Percentiles rank a stretch among this genome's conserved stretches.
Evolutionary conservation across 2,113 vertebrate genomes (phyloP).

Genomic region (Ictalurus furcatus): DNA sequence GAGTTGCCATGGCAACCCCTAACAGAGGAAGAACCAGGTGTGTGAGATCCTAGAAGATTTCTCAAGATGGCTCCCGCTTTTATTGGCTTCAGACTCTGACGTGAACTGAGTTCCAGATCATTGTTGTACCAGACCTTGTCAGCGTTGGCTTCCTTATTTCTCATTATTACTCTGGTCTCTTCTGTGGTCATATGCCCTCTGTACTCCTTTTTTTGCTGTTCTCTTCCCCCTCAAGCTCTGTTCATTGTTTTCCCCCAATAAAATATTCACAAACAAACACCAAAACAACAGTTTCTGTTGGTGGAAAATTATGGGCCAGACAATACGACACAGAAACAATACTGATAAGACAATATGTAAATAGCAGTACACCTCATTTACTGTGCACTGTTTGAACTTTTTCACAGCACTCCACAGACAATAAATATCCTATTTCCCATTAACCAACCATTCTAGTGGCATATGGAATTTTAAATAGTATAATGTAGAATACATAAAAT

Average conservation of each 20-base stretch:
- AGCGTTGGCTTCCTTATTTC: slow-evolving; percentile 10
- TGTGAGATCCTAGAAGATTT: background rate
- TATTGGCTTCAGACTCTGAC: slow-evolving; percentile 26
- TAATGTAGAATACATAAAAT: background rate
- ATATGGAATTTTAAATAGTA: background rate
- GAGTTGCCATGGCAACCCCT: slow-evolving; percentile 26
- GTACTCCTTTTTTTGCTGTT: background rate
- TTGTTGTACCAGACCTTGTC: slow-evolving; percentile 22
- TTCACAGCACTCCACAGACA: background rate
- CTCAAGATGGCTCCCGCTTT: slow-evolving; percentile 8
- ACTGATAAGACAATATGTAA: background rate
- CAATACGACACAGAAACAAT: background rate
- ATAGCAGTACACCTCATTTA: background rate
- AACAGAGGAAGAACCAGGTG: slow-evolving; percentile 12
- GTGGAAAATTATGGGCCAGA: background rate
- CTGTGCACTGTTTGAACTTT: background rate
- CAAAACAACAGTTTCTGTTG: background rate
- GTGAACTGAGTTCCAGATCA: slow-evolving; percentile 22
- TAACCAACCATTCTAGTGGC: background rate
- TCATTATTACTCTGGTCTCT: slow-evolving; percentile 3
- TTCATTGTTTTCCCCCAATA: background rate
- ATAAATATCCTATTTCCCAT: background rate
- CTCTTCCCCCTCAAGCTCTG: background rate
- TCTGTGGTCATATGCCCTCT: background rate
- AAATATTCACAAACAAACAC: background rate